Percentiles rank a stretch among this genome's conserved stretches.
These are phyloP conservation scores for Augiades crinisus DNA, from an alignment of 2,888 invertebrate species.

Conservation along the genomic window DNA sequence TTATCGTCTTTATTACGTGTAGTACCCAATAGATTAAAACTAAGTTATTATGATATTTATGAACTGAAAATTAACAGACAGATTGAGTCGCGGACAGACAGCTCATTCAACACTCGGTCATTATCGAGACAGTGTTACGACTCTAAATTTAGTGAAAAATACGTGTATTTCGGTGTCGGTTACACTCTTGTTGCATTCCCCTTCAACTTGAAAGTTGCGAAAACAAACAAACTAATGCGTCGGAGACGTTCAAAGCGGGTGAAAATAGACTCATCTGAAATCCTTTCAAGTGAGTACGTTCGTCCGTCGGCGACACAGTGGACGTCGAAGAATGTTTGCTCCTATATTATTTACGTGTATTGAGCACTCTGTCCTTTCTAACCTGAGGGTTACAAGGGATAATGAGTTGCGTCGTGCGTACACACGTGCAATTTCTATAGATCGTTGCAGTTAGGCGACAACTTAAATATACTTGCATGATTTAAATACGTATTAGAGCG, in stretches of 20 bases:
- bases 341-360: slow-evolving; percentile 18
- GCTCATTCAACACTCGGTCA: slow-evolving; percentile 9
- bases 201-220: slow-evolving; percentile 63
- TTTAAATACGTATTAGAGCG: no score
- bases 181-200: slow-evolving; percentile 45
- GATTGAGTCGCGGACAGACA: neutral
- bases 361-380: slow-evolving; percentile 18
- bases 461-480: no score
- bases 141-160: slow-evolving; percentile 27
- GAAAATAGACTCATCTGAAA: slow-evolving; percentile 73
- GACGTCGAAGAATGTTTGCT: slow-evolving; percentile 17
- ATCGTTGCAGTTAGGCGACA: slow-evolving; percentile 3
- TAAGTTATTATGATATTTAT: no score
- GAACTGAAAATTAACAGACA: neutral
- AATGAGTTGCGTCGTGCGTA: no score
- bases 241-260: slow-evolving; percentile 64
- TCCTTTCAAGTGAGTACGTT: slow-evolving; percentile 69
- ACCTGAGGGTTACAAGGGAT: no score
- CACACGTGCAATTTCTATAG: no score
- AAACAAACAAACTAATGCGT: slow-evolving; percentile 68
- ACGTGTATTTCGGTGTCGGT: slow-evolving; percentile 31
- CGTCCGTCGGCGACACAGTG: slow-evolving; percentile 30
- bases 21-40: no score
- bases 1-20: no score
- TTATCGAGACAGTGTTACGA: slow-evolving; percentile 11